phyloP scores from a whole-genome alignment of 2,113 vertebrate species.

The Gulo gulo region DNA sequence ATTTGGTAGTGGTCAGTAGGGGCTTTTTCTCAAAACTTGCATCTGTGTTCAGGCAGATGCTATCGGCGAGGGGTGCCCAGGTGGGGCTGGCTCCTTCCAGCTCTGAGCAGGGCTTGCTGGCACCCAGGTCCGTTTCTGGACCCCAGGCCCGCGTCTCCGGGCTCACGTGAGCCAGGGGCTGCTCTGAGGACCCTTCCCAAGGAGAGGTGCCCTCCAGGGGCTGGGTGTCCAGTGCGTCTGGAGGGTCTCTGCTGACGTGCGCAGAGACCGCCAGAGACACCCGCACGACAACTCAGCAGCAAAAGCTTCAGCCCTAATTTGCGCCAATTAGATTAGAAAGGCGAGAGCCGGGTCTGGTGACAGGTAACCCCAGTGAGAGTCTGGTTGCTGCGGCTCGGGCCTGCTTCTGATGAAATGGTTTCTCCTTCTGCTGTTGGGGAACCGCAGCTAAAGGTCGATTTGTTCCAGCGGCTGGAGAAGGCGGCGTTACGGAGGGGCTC shows the following conservation, averaged over 20 bases:
- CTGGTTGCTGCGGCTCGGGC: fast-evolving
- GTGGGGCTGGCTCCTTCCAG: background rate
- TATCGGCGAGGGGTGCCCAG: fast-evolving
- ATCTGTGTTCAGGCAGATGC: fast-evolving
- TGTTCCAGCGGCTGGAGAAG: background rate
- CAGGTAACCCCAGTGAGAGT: fast-evolving
- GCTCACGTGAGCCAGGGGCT: fast-evolving
- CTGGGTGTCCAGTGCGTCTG: fast-evolving
- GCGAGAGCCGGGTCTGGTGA: fast-evolving
- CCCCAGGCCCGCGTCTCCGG: no score
- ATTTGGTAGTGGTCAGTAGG: background rate
- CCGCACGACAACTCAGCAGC: background rate
- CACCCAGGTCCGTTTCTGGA: fast-evolving
- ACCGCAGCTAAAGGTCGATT: background rate
- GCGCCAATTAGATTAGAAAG: fast-evolving
- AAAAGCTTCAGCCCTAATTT: fast-evolving
- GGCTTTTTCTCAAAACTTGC: background rate
- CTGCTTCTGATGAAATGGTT: background rate
- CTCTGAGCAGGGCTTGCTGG: fast-evolving
- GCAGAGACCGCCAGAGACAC: background rate
- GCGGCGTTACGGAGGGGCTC: fast-evolving
- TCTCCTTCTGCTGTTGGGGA: background rate
- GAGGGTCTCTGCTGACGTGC: background rate
- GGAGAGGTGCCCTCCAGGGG: background rate
- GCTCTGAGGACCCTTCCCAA: background rate